These are phyloP conservation scores for Dyspetes luteomarginatus DNA, from an alignment of 2,888 invertebrate species.

Conservation along the genomic window DNA sequence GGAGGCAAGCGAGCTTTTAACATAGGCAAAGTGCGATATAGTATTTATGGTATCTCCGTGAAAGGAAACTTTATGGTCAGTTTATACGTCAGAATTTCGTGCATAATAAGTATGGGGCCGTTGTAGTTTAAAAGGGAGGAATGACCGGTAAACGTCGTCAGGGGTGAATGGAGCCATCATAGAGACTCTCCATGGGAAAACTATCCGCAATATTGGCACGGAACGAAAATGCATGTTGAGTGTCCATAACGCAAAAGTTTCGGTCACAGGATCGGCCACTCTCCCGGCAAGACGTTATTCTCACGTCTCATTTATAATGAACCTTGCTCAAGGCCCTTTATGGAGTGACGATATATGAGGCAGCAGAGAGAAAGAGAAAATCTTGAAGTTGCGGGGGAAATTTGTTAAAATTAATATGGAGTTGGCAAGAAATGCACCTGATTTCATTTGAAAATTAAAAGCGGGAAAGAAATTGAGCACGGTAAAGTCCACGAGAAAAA, in stretches of 20 bases:
- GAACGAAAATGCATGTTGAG: neutral
- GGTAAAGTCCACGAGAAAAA: too few relatives aligned
- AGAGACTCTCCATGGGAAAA: neutral
- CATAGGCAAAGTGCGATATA: neutral
- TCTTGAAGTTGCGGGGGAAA: too few relatives aligned
- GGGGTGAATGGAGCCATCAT: neutral
- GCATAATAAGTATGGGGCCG: neutral
- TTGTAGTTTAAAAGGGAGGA: neutral
- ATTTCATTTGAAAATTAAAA: too few relatives aligned
- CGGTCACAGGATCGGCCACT: neutral
- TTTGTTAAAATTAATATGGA: too few relatives aligned
- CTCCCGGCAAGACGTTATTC: neutral
- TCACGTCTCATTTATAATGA: neutral
- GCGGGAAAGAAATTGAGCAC: too few relatives aligned
- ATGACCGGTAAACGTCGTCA: neutral
- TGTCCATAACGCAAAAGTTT: neutral
- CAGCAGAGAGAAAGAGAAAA: too few relatives aligned
- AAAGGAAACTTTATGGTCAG: neutral
- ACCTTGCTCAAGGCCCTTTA: too few relatives aligned
- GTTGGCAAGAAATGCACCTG: too few relatives aligned
- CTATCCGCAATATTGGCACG: neutral
- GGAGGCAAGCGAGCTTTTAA: neutral
- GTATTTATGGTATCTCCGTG: neutral
- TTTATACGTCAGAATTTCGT: neutral
- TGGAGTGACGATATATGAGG: too few relatives aligned